These are phyloP conservation scores for Copidosoma floridanum DNA, from an alignment of 1,140 invertebrate species.

Conservation along the genomic window DNA sequence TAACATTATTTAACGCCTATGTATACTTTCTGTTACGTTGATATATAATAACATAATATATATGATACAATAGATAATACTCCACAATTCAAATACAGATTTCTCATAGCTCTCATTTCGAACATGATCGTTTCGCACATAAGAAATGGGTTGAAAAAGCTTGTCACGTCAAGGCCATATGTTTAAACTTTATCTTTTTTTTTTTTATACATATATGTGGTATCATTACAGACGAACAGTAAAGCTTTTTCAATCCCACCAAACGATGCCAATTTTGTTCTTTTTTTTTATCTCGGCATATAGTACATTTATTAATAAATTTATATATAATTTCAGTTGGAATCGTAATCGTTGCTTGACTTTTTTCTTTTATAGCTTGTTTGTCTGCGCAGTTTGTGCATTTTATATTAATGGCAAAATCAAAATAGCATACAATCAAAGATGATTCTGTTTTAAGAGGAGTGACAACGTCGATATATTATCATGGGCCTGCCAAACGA, in stretches of 20 bases:
- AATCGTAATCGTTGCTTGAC: slow-evolving; percentile 13
- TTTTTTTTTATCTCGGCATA: slow-evolving; percentile 21
- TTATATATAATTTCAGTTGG: background rate
- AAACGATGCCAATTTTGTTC: too few relatives aligned
- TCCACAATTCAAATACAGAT: slow-evolving; percentile 45
- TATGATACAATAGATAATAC: slow-evolving; percentile 55
- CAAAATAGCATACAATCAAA: slow-evolving; percentile 9
- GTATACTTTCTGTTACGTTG: slow-evolving; percentile 43
- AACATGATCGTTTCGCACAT: too few relatives aligned
- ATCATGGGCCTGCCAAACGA: background rate
- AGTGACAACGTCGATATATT: background rate
- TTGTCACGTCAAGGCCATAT: slow-evolving; percentile 35
- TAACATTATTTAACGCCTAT: slow-evolving; percentile 47
- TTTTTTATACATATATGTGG: slow-evolving; percentile 27
- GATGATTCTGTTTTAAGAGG: too few relatives aligned
- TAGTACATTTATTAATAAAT: slow-evolving; percentile 23
- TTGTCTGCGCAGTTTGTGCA: slow-evolving; percentile 20
- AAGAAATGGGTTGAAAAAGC: slow-evolving; percentile 34
- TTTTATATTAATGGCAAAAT: too few relatives aligned
- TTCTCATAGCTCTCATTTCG: slow-evolving; percentile 18
- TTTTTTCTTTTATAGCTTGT: too few relatives aligned
- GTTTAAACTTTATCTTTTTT: slow-evolving; percentile 27
- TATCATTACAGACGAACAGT: slow-evolving; percentile 13
- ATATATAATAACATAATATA: slow-evolving; percentile 49
- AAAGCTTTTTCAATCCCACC: too few relatives aligned